These are phyloP conservation scores for Griposia aprilina DNA, from an alignment of 2,888 invertebrate genomes.

Conservation along the genomic window DNA sequence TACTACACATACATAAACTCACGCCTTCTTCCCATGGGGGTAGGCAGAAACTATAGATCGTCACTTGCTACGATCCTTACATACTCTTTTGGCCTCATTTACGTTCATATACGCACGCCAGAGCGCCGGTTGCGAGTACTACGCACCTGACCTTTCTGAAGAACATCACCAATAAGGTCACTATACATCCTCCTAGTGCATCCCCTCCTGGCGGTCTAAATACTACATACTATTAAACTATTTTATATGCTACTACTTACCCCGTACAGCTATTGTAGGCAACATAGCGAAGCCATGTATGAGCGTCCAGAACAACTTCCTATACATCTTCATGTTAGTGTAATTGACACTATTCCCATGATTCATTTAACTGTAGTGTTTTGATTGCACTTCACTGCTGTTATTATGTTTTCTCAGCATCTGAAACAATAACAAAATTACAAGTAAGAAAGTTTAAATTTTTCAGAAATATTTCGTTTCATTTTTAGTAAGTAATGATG, in stretches of 20 bases:
- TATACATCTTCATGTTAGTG: conserved; percentile 73
- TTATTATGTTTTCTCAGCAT: conserved; percentile 3
- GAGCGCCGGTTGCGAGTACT: no score
- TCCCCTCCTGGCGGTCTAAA: no score
- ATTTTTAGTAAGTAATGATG: no score
- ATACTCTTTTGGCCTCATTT: no score
- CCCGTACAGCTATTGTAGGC: conserved; percentile 76
- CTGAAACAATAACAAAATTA: conserved; percentile 60
- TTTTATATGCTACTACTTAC: conserved; percentile 65
- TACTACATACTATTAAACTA: background rate
- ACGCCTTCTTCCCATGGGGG: no score
- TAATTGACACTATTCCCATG: conserved; percentile 24
- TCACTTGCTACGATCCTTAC: no score
- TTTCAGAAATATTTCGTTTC: background rate
- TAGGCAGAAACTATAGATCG: no score
- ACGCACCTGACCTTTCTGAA: no score
- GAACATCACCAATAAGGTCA: no score
- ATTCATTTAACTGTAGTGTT: conserved; percentile 18
- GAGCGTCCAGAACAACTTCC: conserved; percentile 72
- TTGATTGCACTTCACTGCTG: conserved; percentile 15
- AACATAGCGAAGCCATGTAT: conserved; percentile 75
- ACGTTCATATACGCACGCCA: no score
- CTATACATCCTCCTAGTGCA: no score
- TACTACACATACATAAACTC: no score
- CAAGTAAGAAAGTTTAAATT: background rate